Base-by-base conservation (phyloP, 2,888 invertebrate genomes). In the Lithosia quadra region DNA sequence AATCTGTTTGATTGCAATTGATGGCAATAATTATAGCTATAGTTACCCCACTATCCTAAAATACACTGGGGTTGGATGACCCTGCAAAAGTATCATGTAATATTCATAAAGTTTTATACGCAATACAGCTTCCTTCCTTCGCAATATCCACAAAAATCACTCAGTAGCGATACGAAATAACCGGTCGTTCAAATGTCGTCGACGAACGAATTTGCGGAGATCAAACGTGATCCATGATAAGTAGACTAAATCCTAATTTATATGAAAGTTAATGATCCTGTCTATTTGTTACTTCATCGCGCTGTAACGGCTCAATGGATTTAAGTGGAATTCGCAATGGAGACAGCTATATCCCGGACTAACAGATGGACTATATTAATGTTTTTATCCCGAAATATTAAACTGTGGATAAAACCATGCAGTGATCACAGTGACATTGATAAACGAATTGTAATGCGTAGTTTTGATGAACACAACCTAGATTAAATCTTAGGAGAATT, bases 231-330 rank as follows among this genome's bases (percentile, higher is more conserved):
- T 49, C 18, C 49, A 49, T n/a, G 18, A 49, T 49, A 43, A 43
- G 43, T 43, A 49, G 49, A n/a, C 49, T 49, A n/a, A 49, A 49
- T 49, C 49, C 49, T 49, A 49, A 49, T n/a, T 49, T 49, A 49
- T 49, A n/a, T 49, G 49, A n/a, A 49, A 49, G n/a, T n/a, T 49
- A 43, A n/a, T 49, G n/a, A 43, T 15, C 18, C 7, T 49, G 43
- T 43, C 15, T 18, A 49, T n/a, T 49, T 49, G 49, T 49, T 9
- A 49, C 49, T 49, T 49, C 49, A 49, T n/a, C n/a, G 18, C 49
- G 49, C 49, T 49, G 0, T 49, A 49, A 49, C 18, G 49, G 49
- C 49, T 49, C 49, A 49, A n/a, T 49, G n/a, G 49, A 49, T 49
- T 18, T n/a, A 49, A 49, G 49, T 49, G 49, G 18, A 49, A 49